Conservation (phyloP, 2,888 invertebrate genomes). For the Acrobeloides nanus region DNA sequence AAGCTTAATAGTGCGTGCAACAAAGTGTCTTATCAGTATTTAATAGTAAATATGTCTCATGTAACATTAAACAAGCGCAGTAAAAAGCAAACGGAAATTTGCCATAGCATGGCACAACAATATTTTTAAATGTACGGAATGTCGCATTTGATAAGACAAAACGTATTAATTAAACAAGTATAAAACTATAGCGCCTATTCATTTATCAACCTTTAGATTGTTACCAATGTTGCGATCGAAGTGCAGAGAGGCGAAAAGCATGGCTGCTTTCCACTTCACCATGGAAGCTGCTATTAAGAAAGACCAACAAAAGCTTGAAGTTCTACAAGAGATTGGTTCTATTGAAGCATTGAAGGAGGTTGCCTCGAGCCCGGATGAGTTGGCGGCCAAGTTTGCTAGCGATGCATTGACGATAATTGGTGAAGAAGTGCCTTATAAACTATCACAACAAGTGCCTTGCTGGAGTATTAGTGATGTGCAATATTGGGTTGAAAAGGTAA, state of each 20-base stretch:
- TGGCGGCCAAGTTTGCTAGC: conserved; percentile 85
- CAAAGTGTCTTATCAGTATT: too few species aligned
- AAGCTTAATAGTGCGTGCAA: too few species aligned
- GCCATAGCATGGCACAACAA: too few species aligned
- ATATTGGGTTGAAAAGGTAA: conserved; percentile 88
- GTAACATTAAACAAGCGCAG: too few species aligned
- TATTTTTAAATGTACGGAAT: too few species aligned
- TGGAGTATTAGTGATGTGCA: conserved; percentile 94
- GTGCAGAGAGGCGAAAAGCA: conserved; percentile 85
- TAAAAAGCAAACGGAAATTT: too few species aligned
- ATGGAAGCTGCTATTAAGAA: conserved; percentile 98
- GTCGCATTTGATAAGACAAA: too few species aligned
- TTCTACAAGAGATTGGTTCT: conserved; percentile 75
- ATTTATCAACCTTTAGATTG: conserved; percentile 56
- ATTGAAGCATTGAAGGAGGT: conserved; percentile 88
- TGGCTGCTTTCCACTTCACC: conserved; percentile 94
- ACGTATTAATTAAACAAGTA: too few species aligned
- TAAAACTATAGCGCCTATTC: conserved; percentile 2
- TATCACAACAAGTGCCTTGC: conserved; percentile 92
- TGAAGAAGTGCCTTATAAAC: conserved; percentile 83
- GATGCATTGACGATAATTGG: conserved; percentile 68
- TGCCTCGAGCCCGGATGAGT: conserved; percentile 92
- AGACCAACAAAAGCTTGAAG: conserved; percentile 54
- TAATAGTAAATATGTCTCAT: too few species aligned
- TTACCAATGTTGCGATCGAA: conserved; percentile 89